Evolutionary conservation across 2,113 vertebrate genomes (phyloP).

Genomic region (Rhagologus leucostigma): DNA sequence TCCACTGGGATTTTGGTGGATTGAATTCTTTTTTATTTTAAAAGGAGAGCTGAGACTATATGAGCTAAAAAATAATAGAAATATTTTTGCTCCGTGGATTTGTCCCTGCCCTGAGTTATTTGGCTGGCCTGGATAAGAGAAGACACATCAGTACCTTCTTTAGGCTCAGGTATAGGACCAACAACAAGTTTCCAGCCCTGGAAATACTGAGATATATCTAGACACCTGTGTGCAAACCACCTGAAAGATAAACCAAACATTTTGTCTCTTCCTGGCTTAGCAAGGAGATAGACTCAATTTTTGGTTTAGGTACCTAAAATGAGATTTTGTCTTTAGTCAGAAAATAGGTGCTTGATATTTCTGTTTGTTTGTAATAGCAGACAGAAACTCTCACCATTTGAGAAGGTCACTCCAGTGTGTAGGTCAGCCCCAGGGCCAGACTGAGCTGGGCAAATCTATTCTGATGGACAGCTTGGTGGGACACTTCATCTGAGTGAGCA

Average conservation of each 20-base stretch:
- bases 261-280: not conserved
- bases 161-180: not conserved
- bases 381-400: not conserved
- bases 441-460: not conserved
- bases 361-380: not conserved
- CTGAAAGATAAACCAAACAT: not conserved
- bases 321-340: not conserved
- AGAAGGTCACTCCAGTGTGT: not conserved
- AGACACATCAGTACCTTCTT: not conserved
- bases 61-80: not conserved
- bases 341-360: not conserved
- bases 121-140: not conserved
- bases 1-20: constrained; percentile 23
- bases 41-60: not conserved
- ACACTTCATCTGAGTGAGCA: not conserved
- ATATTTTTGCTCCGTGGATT: not conserved
- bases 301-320: not conserved
- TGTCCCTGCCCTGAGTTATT: not conserved
- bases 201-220: not conserved
- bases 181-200: not conserved
- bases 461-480: not conserved
- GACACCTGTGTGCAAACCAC: not conserved
- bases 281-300: not conserved
- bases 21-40: constrained; percentile 1
- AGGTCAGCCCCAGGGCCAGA: not conserved